Base-by-base conservation (phyloP, 2,888 invertebrate genomes). In the Philopedon plagiatum region DNA sequence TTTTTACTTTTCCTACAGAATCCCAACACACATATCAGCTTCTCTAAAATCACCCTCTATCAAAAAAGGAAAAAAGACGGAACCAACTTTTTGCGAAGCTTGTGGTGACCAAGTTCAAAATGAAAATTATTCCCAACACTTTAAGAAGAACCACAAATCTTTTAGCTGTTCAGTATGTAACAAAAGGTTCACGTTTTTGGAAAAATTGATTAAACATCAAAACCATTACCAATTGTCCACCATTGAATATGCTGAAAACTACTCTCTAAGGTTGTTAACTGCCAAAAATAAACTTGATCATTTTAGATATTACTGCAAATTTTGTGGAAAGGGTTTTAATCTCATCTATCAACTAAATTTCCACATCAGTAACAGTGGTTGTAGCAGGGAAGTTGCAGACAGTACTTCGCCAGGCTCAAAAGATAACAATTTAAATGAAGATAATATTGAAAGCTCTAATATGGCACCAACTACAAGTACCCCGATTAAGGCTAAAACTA, bases 311-410 rank as follows among this genome's bases (percentile, higher is more conserved):
- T 26, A 60, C 18, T 60, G 60, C 11, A 23, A 15, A 15, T 4
- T 13, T 34, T 60, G 60, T 37, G 60, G 60, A 26, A 8, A 15
- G 8, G 60, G 60, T 23, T 60, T 37, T 5, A 60, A 60, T 9
- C 8, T 15, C 15, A 60, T 60, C 15, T 26, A 11, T 23, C 29
- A 60, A 1, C 18, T 60, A 1, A 60, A 60, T 11, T 5, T 5
- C 13, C 60, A 60, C 29, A 23, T 13, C n/a, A 8, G 15, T 26
- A 44, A 9, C 7, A 44, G 1, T 2, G n/a, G 39, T 13, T 5
- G 7, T 9, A 9, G 5, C 5, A 9, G n/a, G 7, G 8, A 19
- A 56, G 3, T 8, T 32, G n/a, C 0, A 23, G 11, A 21, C 32
- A 15, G n/a, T 23, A 3, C 1, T 23, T 19, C n/a, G 9, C 4